Conservation (phyloP, 2,888 invertebrate species). For the Pilophorus perplexus region DNA sequence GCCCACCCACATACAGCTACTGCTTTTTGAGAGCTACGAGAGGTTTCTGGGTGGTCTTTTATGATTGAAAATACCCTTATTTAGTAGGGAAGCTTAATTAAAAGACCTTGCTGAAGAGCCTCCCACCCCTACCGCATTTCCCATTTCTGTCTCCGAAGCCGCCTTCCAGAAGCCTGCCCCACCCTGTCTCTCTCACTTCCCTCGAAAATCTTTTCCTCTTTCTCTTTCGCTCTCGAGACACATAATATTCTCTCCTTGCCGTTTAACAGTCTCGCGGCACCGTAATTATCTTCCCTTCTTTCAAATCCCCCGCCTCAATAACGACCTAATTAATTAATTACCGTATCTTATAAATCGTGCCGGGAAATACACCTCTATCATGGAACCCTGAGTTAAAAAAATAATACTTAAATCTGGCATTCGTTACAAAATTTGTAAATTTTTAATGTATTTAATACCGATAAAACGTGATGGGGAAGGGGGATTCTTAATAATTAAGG, state of each 20-base stretch:
- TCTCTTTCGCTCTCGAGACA: neutral
- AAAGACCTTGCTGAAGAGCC: neutral
- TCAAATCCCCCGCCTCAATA: neutral
- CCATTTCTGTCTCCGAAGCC: neutral
- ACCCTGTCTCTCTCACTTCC: neutral
- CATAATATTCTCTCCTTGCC: conserved; percentile 17
- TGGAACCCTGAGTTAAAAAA: too few relatives aligned
- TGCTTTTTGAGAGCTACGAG: neutral
- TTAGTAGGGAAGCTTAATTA: conserved; percentile 13
- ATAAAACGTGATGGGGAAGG: too few relatives aligned
- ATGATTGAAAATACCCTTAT: conserved; percentile 26
- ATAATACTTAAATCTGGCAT: too few relatives aligned
- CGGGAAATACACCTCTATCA: too few relatives aligned
- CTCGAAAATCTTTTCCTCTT: neutral
- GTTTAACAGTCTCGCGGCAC: conserved; percentile 19
- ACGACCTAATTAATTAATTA: conserved; percentile 22
- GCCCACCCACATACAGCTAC: neutral
- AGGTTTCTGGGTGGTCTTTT: conserved; percentile 1
- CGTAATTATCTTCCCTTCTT: conserved; percentile 6
- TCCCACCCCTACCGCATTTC: neutral
- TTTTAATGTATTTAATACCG: too few relatives aligned
- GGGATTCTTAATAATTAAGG: too few relatives aligned
- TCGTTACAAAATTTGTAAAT: too few relatives aligned
- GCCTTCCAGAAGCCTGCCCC: neutral
- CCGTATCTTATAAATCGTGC: neutral